Evolutionary conservation across 1,140 invertebrate species (phyloP), one percentile per base, ranked within the genome.

Genomic region (Stegodyphus dumicola): DNA sequence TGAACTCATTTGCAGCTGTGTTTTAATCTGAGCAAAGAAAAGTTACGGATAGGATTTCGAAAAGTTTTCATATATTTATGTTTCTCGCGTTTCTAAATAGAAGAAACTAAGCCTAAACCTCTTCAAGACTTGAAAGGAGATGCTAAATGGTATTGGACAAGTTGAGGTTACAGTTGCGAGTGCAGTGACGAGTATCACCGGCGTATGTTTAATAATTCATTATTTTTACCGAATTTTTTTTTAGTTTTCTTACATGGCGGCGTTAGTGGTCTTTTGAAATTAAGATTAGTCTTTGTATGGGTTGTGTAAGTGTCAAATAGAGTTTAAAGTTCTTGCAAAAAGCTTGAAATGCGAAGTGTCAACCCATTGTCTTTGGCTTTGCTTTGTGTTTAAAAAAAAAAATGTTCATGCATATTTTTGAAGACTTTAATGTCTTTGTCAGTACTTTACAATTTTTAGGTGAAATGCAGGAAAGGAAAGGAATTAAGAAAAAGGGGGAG

Each of bases 21-120:
- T 70, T 69, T 71, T 71, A 80, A 70, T 67, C 65, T 80, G n/a
- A 33, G 10, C 9, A 11, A 81, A 81, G 79, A 81, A 81, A 81
- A 81, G 69, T 81, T 74, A 74, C 17, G 79, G 79, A 81, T 81
- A 70, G 70, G 79, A 81, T 81, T 81, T 81, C 74, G 74, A 81
- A 81, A 81, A 33, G 33, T 33, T 33, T 33, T 33, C 33, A 33
- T 33, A 33, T 33, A 33, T 33, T 33, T 33, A 33, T 33, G 33
- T 54, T 81, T 81, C 18, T 17, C 33, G 49, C 17, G 18, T 33
- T 10, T 49, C 17, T n/a, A 65, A 56, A 49, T n/a, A 13, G 67
- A 71, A 71, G 66, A 80, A 71, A 49, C 48, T 70, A 70, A 74
- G 54, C 54, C 11, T 48, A 6, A 80, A 80, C 60, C 65, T 67